These are phyloP conservation scores for Caenorhabditis sulstoni DNA, from an alignment of 2,888 invertebrate genomes.

Conservation along the genomic window DNA sequence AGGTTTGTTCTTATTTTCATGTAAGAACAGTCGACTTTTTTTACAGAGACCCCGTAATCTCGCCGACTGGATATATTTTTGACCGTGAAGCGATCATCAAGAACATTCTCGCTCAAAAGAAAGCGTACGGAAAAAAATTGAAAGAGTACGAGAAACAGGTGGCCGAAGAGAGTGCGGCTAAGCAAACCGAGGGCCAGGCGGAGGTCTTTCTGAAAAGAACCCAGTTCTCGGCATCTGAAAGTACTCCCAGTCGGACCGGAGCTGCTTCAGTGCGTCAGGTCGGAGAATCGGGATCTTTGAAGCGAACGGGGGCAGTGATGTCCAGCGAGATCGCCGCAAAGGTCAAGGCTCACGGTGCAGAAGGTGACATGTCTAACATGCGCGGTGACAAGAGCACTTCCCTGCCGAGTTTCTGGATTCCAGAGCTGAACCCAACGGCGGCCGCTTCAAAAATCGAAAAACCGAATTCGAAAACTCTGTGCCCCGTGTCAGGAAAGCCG, in stretches of 20 bases:
- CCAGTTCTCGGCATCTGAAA: constrained; percentile 55
- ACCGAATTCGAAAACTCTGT: constrained; percentile 88
- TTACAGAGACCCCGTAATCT: constrained; percentile 77
- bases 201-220: constrained; percentile 31
- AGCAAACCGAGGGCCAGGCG: constrained; percentile 49
- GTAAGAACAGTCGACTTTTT: too few relatives aligned
- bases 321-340: constrained; percentile 65
- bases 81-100: constrained; percentile 97
- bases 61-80: constrained; percentile 90
- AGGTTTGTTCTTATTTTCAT: constrained; percentile 82
- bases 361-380: constrained; percentile 72
- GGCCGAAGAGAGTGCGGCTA: constrained; percentile 67
- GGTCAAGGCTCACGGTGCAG: constrained; percentile 68
- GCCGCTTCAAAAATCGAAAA: constrained; percentile 86
- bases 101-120: constrained; percentile 94
- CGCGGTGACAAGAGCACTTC: constrained; percentile 57
- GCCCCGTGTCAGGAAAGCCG: constrained; percentile 90
- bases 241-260: constrained; percentile 60
- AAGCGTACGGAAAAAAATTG: constrained; percentile 90
- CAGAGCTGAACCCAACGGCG: constrained; percentile 92
- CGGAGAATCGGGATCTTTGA: constrained; percentile 8
- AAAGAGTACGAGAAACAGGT: constrained; percentile 88
- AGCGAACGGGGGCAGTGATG: constrained; percentile 53
- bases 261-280: constrained; percentile 11
- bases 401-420: constrained; percentile 83